Conservation (phyloP, 2,113 vertebrate genomes). For the Glaucomys volans region DNA sequence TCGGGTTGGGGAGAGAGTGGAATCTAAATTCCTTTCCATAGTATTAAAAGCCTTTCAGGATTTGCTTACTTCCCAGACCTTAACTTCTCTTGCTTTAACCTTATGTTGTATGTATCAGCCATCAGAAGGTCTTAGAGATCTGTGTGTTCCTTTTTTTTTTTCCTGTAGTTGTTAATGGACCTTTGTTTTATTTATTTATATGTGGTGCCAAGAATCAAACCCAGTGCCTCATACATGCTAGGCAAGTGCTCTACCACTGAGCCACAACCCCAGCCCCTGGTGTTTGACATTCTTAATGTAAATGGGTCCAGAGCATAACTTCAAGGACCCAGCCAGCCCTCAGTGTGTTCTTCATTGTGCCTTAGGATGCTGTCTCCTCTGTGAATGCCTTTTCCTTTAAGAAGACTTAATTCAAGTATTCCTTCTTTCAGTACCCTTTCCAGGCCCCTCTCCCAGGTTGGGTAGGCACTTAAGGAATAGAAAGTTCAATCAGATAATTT, state of each 20-base stretch:
- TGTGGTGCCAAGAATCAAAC: too few relatives aligned
- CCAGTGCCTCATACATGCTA: too few relatives aligned
- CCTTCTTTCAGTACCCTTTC: constrained; percentile 11
- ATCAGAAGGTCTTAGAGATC: neutral
- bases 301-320: too few relatives aligned
- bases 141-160: too few relatives aligned
- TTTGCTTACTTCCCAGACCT: neutral
- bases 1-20: neutral
- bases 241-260: too few relatives aligned
- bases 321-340: too few relatives aligned
- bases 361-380: neutral
- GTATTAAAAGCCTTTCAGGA: neutral
- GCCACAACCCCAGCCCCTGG: too few relatives aligned
- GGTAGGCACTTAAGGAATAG: neutral
- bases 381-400: constrained; percentile 22
- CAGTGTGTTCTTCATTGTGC: neutral
- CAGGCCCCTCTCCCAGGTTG: neutral
- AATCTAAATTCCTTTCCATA: neutral
- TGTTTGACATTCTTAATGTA: too few relatives aligned
- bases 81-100: neutral
- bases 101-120: neutral
- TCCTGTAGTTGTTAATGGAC: too few relatives aligned
- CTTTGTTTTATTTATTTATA: too few relatives aligned
- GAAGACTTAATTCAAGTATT: neutral
- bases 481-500: constrained; percentile 32